Evolutionary conservation across 2,888 invertebrate species (phyloP).

Genomic region (Eristalinus aeneus): DNA sequence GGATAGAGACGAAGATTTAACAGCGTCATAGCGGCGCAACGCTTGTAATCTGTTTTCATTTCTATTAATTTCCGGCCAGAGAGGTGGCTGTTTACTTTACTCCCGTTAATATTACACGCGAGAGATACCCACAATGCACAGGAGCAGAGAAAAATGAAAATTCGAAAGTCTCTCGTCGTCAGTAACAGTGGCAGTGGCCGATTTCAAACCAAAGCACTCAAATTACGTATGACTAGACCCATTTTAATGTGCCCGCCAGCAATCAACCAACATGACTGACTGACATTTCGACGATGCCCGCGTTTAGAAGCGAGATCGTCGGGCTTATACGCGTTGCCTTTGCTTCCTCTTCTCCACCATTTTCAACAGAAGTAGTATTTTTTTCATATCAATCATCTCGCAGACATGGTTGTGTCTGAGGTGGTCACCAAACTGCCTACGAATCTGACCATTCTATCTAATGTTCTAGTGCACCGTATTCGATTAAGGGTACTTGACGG

Average conservation of each 20-base stretch:
- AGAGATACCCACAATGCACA: constrained; percentile 1
- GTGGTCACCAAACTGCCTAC: constrained; percentile 53
- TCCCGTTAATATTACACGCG: constrained; percentile 31
- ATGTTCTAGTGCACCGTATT: constrained; percentile 49
- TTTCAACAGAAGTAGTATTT: constrained; percentile 12
- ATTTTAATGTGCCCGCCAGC: constrained; percentile 50
- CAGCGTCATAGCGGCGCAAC: neutral
- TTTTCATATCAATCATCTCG: constrained; percentile 46
- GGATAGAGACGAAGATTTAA: neutral
- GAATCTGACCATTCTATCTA: constrained; percentile 56
- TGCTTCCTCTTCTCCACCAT: constrained; percentile 17
- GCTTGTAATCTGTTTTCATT: constrained; percentile 57
- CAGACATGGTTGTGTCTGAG: constrained; percentile 14
- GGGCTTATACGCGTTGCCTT: constrained; percentile 21
- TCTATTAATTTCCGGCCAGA: constrained; percentile 63
- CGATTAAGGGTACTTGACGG: constrained; percentile 60
- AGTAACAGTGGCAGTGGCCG: neutral
- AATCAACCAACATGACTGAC: constrained; percentile 50
- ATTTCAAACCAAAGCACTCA: constrained; percentile 5
- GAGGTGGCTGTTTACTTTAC: neutral
- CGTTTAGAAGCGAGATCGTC: constrained; percentile 1
- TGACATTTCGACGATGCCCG: constrained; percentile 62
- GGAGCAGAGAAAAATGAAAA: constrained; percentile 38
- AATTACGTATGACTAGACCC: constrained; percentile 48
- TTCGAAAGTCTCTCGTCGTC: constrained; percentile 36